Percentiles rank a stretch among this genome's conserved stretches.
Evolutionary conservation across 2,113 vertebrate genomes (phyloP).

Genomic region (Myotis lucifugus): DNA sequence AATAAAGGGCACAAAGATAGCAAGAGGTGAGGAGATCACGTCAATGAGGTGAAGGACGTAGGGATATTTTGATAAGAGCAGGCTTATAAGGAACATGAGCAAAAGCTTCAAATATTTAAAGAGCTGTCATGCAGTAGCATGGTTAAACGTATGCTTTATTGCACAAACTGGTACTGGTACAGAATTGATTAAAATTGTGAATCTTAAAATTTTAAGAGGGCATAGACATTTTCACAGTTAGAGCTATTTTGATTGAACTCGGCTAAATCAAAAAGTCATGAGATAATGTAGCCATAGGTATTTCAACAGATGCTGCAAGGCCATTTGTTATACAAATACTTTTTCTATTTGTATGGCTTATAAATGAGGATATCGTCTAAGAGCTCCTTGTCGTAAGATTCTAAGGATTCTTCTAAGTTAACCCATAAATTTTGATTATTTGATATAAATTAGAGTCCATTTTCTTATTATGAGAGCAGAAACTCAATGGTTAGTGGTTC

Average conservation of each 20-base stretch:
- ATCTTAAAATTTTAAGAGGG: background rate
- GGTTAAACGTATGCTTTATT: background rate
- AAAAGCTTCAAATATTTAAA: background rate
- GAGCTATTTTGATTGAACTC: background rate
- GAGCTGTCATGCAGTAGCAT: background rate
- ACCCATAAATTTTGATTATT: background rate
- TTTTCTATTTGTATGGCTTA: background rate
- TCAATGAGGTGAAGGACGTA: background rate
- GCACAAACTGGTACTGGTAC: too few relatives aligned
- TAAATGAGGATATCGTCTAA: background rate
- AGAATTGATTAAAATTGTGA: background rate
- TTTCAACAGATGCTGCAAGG: background rate
- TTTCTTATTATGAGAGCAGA: constrained; percentile 27
- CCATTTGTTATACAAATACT: background rate
- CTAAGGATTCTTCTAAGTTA: background rate
- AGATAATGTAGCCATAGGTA: background rate
- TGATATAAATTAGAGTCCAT: background rate
- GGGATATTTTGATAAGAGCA: background rate
- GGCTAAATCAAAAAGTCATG: background rate
- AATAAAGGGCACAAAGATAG: background rate
- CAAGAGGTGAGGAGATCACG: background rate
- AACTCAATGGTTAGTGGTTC: background rate
- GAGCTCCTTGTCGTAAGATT: background rate
- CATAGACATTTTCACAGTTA: background rate
- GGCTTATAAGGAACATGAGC: background rate